Base-by-base conservation (phyloP, 2,888 invertebrate species). In the Phyllotreta cruciferae region DNA sequence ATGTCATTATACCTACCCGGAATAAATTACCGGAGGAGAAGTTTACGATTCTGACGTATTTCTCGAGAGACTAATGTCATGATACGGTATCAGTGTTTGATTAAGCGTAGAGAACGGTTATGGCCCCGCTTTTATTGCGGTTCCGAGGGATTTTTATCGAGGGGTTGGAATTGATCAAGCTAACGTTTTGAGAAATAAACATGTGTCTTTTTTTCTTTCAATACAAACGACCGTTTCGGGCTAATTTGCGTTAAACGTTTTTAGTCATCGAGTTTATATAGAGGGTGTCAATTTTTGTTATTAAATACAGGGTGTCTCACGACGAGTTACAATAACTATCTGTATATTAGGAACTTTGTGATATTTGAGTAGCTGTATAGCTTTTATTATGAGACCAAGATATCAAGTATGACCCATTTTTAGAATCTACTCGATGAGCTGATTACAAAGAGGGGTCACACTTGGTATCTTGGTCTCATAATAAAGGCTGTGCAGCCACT, bases 41-140 rank as follows among this genome's bases (percentile, higher is more conserved):
- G 61, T 71, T 70, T 70, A 70, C 66, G 60, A 64, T 61, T 61
- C 62, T 63, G 55, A 62, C 62, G 58, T 64, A 68, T 67, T 64
- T 67, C 67, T 68, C 71, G 66, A 52, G 70, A 67, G 68, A 70
- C 60, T 73, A 73, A 71, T 73, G 72, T 70, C 66, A 70, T 72
- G 69, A 64, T 67, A 71, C 70, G 66, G 68, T 69, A 74, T 71
- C 72, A 72, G 70, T 67, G 73, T 72, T 75, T 71, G 73, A 74
- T 75, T 74, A 75, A 73, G 70, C 73, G 73, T 71, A 70, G 71
- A 72, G 67, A 72, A 75, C 71, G 60, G 64, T 65, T 67, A 62
- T 66, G 49, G 63, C 62, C 60, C 61, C 54, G 64, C 62, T 66
- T 71, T 73, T 72, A 72, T 73, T 70, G 68, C 67, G 69, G 65